Base-by-base conservation (phyloP, 2,888 invertebrate species). In the Mechanitis mazaeus region DNA sequence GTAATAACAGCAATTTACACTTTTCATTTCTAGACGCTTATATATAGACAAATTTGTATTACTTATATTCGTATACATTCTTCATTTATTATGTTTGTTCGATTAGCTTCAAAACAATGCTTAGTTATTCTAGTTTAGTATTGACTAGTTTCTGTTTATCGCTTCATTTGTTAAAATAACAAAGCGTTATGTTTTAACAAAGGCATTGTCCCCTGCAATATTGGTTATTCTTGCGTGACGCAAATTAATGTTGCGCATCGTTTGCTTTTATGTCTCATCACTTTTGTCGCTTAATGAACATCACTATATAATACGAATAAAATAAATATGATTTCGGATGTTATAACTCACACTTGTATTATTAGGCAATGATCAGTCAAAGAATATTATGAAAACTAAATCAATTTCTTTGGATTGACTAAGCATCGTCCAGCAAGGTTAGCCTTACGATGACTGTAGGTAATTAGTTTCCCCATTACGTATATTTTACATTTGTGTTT, bases 341-440 rank as follows among this genome's bases (percentile, higher is more conserved):
- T 20, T 50, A 6, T 31, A 28, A 31, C 20, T 20, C 20, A 50
- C 2, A 50, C 7, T 28, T 50, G 31, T 50, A 7, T 3, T 31
- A 31, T 50, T 50, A 50, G 50, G 9, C 31, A 50, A 1, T 50
- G 50, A 47, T n/a, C n/a, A 20, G 47, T 28, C 20, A 20, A 20
- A n/a, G 50, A 31, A 7, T 50, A 50, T 50, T 50, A 50, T 31
- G 50, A 31, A 50, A 50, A 50, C 47, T n/a, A 47, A 3, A 6
- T 47, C 20, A 28, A 20, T 47, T 47, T 20, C 67, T 71, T 70
- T 77, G 75, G 75, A 75, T 80, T 75, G 74, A 74, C 74, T 74
- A 77, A 79, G 75, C 75, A 74, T 63, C 69, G 67, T 72, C 73
- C 69, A 72, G 70, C 73, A 70, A 75, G 77, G 74, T 72, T 76